Evolutionary conservation across 35 echinoderm and acorn worm genomes (phyloP), one percentile per base, ranked within the genome.

Genomic region (Heliocidaris erythrogramma): DNA sequence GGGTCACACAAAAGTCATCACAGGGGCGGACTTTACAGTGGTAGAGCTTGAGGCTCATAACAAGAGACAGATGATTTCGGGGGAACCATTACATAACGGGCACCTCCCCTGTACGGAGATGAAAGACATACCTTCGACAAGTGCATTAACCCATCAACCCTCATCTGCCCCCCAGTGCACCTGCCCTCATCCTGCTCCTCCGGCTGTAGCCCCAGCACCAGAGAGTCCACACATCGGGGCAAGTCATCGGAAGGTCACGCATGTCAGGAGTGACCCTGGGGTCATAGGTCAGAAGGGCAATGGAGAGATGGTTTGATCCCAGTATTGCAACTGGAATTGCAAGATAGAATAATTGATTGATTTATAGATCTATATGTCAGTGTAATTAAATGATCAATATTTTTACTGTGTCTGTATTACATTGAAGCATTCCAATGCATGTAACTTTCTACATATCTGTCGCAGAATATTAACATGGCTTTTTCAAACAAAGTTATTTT

Each of bases 21-120:
- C 91, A 49, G 91, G 91, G 47, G 91, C 91, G 27, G 91, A 92
- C 48, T 92, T 92, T 48, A 92, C 91, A 14, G 91, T 92, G 47
- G 91, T 92, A 5, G 91, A 92, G 49, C 49, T 92, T 9, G 91
- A 92, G 49, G 91, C 91, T 30, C 91, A 92, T 59, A 92, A 92
- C 27, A 89, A 89, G 87, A 49, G 91, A 59, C 91, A 92, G 17
- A 59, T 52, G 91, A n/a, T 5, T 24, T 24, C 91, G 2, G 48
- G 48, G 27, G 91, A 49, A 16, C 31, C 29, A 17, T 32, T 89
- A 42, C 48, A 48, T n/a, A 92, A 92, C 14, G 91, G 91, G 4
- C 91, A 92, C 13, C n/a, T 92, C 29, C 47, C 91, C 29, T 48
- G 31, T 14, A 48, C 48, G n/a, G 50, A 30, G 29, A 30, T 92